phyloP scores from a whole-genome alignment of 2,888 invertebrate species.

The Coenonympha arcania region DNA sequence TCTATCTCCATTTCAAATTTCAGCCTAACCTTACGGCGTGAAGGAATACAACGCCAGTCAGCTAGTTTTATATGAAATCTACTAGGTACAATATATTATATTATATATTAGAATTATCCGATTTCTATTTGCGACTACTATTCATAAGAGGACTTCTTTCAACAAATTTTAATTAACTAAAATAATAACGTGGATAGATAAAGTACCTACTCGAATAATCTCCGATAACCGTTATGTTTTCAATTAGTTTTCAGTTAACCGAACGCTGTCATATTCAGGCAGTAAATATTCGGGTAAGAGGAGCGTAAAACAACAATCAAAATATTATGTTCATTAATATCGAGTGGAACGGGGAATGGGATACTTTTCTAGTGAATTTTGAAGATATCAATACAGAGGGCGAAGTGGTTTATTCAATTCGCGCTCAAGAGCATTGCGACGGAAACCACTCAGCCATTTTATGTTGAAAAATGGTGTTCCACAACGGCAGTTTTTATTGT shows the following conservation, averaged over 20 bases:
- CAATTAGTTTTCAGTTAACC: too few species aligned
- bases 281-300: too few species aligned
- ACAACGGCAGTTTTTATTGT: constrained; percentile 19
- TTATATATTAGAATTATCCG: too few species aligned
- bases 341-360: constrained; percentile 1
- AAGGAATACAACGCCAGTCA: too few species aligned
- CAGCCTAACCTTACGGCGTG: too few species aligned
- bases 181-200: not conserved
- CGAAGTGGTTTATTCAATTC: constrained; percentile 29
- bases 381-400: constrained; percentile 22
- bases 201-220: not conserved
- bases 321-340: constrained; percentile 18
- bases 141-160: too few species aligned
- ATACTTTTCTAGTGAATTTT: constrained; percentile 19
- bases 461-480: constrained; percentile 28
- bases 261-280: not conserved
- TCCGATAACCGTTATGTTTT: too few species aligned
- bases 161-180: too few species aligned
- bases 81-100: too few species aligned
- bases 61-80: too few species aligned
- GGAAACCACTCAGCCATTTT: constrained; percentile 30
- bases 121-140: too few species aligned
- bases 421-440: constrained; percentile 26
- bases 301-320: constrained; percentile 11
- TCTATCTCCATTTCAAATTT: too few species aligned